Evolutionary conservation across 2,113 vertebrate genomes (phyloP).

Genomic region (Rafetus swinhoei): DNA sequence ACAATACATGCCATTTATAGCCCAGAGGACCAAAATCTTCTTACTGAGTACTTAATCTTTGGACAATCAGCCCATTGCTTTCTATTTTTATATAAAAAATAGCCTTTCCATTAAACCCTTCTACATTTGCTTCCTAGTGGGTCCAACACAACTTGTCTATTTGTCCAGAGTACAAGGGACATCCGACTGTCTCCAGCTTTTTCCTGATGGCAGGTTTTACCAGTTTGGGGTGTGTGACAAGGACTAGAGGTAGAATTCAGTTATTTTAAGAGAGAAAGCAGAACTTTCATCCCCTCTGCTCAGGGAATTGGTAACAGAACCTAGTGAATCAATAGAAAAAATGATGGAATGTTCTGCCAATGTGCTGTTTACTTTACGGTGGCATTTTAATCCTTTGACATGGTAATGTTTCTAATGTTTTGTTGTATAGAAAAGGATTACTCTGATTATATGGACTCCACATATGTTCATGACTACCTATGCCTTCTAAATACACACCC

Average conservation of each 20-base stretch:
- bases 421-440: neutral
- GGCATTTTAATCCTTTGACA: neutral
- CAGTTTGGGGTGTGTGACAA: neutral
- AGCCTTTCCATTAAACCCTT: neutral
- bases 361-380: neutral
- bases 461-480: neutral
- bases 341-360: neutral
- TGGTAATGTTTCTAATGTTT: neutral
- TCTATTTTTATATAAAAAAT: neutral
- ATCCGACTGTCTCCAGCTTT: neutral
- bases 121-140: neutral
- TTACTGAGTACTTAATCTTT: neutral
- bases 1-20: neutral
- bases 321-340: neutral
- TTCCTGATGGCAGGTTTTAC: no score
- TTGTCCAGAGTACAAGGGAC: neutral
- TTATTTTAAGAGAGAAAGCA: neutral
- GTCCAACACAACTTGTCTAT: neutral
- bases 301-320: neutral
- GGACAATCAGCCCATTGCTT: neutral
- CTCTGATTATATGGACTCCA: neutral
- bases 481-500: neutral
- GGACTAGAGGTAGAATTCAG: neutral
- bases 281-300: neutral
- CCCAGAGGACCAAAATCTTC: neutral